Evolutionary conservation across 37 sponge, comb jelly and placozoan genomes (phyloP).

Genomic region (Halichondria panicea): DNA sequence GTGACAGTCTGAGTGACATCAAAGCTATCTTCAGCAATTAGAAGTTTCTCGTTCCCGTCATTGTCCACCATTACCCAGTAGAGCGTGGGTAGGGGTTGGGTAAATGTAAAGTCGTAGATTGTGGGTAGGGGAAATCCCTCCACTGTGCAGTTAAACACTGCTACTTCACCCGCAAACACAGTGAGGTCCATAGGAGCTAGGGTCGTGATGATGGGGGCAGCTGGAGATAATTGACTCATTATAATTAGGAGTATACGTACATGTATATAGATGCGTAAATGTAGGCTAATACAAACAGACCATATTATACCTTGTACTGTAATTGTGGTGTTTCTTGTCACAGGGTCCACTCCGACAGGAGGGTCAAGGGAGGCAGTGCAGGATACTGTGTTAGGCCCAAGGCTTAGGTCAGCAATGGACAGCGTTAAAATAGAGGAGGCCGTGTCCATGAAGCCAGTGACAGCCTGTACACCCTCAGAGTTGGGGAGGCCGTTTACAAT

Average conservation of each 20-base stretch:
- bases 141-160: background rate
- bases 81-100: background rate
- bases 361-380: conserved; percentile 4
- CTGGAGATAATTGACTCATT: background rate
- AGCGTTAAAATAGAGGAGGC: conserved; percentile 7
- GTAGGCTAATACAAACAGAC: background rate
- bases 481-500: background rate
- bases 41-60: background rate
- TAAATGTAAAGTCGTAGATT: background rate
- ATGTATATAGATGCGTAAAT: conserved; percentile 1
- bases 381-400: background rate
- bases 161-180: background rate
- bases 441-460: conserved; percentile 29
- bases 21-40: too few relatives aligned
- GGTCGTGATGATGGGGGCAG: background rate
- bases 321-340: background rate
- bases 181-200: background rate
- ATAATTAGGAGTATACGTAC: background rate
- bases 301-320: background rate
- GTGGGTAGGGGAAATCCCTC: background rate
- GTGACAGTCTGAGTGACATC: background rate
- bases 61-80: background rate
- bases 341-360: background rate
- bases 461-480: background rate
- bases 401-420: background rate